Evolutionary conservation across 2,113 vertebrate genomes (phyloP).

Genomic region (Helogale parvula): DNA sequence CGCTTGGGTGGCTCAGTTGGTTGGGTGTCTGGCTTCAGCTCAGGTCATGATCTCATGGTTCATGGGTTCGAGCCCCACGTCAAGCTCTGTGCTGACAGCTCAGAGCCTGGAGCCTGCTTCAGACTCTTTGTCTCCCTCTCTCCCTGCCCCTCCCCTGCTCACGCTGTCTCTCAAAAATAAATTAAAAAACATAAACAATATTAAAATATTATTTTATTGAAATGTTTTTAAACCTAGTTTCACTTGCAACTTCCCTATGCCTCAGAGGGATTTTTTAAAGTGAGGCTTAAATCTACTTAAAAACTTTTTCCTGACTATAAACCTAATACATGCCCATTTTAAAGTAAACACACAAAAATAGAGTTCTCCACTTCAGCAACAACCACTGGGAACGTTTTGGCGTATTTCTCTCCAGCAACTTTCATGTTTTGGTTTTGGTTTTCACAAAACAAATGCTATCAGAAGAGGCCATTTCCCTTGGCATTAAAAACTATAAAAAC

Average conservation of each 20-base stretch:
- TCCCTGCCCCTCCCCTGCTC: too few relatives aligned
- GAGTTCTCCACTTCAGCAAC: not conserved
- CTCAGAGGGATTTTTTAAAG: not conserved
- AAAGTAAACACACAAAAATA: not conserved
- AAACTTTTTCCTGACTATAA: not conserved
- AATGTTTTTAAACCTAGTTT: not conserved
- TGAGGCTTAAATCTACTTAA: not conserved
- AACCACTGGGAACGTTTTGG: not conserved
- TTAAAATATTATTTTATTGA: not conserved
- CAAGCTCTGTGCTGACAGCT: too few relatives aligned
- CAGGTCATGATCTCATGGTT: too few relatives aligned
- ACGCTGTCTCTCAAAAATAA: too few relatives aligned
- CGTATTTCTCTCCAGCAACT: not conserved
- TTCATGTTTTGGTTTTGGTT: not conserved
- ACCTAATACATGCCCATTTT: not conserved
- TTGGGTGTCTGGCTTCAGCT: too few relatives aligned
- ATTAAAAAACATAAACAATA: too few relatives aligned
- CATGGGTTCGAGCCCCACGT: too few relatives aligned
- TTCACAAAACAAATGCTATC: not conserved
- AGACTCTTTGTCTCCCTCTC: too few relatives aligned
- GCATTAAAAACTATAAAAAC: not conserved
- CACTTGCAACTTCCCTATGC: not conserved
- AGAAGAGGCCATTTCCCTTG: not conserved
- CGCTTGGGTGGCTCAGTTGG: too few relatives aligned
- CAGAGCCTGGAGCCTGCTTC: too few relatives aligned